A percentile compares a stretch with the other conserved stretches of the same genome.
Conservation (phyloP, 2,888 invertebrate species). For the Aphelenchoides bicaudatus region DNA sequence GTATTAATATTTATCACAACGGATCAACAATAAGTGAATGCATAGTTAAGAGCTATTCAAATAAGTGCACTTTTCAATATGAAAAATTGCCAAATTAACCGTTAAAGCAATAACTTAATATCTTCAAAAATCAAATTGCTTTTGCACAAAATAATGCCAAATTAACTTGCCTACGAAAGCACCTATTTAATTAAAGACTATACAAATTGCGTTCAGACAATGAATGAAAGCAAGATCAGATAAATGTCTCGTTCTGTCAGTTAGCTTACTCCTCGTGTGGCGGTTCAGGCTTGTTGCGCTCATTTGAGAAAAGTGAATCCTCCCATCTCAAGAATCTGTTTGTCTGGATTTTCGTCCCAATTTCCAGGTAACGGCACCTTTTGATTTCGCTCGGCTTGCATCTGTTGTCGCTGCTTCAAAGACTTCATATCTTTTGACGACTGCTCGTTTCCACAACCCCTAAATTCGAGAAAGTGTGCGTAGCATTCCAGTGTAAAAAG, state of each 20-base stretch:
- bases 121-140: too few relatives aligned
- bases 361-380: conserved; percentile 74
- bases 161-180: too few relatives aligned
- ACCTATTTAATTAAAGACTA: too few relatives aligned
- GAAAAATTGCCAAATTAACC: too few relatives aligned
- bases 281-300: conserved; percentile 25
- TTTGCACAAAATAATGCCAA: too few relatives aligned
- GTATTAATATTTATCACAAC: not conserved
- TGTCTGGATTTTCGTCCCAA: conserved; percentile 92
- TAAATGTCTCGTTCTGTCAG: not conserved
- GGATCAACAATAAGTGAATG: conserved; percentile 2
- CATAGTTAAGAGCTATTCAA: not conserved
- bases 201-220: too few relatives aligned
- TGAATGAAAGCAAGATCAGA: not conserved
- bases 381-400: conserved; percentile 71
- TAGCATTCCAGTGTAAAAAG: too few relatives aligned
- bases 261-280: conserved; percentile 1
- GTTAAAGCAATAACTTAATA: too few relatives aligned
- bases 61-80: too few relatives aligned
- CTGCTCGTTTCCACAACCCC: conserved; percentile 65
- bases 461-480: too few relatives aligned
- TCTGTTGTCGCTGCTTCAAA: conserved; percentile 84
- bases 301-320: conserved; percentile 65
- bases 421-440: conserved; percentile 74
- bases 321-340: conserved; percentile 81